Percentiles rank a stretch among this genome's conserved stretches.
These are phyloP conservation scores for Aldrovandia affinis DNA, from an alignment of 2,797 vertebrate species.

Conservation along the genomic window DNA sequence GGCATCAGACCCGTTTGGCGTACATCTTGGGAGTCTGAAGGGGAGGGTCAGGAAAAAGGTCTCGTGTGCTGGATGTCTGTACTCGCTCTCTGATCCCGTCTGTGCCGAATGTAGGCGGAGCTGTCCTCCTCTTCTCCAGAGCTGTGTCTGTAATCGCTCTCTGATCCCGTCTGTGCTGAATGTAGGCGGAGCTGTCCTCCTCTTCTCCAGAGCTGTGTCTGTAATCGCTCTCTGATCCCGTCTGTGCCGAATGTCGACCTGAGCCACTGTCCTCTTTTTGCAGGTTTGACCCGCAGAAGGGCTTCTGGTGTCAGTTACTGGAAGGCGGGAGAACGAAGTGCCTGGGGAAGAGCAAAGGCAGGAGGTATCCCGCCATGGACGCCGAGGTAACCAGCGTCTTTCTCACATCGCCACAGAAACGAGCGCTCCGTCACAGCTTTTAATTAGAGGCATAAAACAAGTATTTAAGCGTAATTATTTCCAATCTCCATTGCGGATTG, in stretches of 20 bases:
- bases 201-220: no score
- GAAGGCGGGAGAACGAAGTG: slow-evolving; percentile 96
- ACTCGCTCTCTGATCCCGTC: background rate
- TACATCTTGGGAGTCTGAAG: no score
- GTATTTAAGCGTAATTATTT: background rate
- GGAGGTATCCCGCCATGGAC: slow-evolving; percentile 93
- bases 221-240: background rate
- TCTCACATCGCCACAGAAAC: background rate
- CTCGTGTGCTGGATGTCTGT: slow-evolving; percentile 10
- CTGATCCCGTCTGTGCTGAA: background rate
- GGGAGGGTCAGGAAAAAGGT: background rate
- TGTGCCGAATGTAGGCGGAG: background rate
- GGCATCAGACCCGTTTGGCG: no score
- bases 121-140: no score
- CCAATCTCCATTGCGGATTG: background rate
- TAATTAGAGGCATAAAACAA: background rate
- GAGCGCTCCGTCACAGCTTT: background rate
- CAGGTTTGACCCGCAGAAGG: slow-evolving; percentile 96
- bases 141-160: background rate
- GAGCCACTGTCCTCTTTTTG: background rate
- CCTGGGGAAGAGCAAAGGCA: slow-evolving; percentile 94
- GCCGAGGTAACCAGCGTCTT: slow-evolving; percentile 77
- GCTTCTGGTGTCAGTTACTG: slow-evolving; percentile 95
- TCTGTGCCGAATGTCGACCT: background rate
- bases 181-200: background rate